Conservation (phyloP, 2,888 invertebrate genomes). For the Parnassius apollo region DNA sequence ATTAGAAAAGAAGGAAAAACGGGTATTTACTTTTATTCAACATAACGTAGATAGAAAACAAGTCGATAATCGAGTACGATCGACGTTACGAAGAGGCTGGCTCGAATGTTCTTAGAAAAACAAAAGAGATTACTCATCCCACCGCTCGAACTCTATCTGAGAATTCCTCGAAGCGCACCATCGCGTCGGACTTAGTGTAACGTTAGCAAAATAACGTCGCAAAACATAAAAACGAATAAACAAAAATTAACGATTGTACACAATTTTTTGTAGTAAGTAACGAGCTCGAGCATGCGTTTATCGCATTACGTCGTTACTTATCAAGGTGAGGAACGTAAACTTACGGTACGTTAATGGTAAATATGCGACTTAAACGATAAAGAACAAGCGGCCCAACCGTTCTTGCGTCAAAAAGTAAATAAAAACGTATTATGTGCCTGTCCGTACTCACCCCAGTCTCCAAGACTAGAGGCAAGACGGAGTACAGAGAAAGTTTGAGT, state of each 20-base stretch:
- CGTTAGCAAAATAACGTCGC: constrained; percentile 48
- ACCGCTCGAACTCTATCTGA: constrained; percentile 75
- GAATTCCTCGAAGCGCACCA: constrained; percentile 70
- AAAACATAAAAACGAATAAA: constrained; percentile 18
- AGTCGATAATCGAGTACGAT: constrained; percentile 62
- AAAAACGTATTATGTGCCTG: constrained; percentile 46
- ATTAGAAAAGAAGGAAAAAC: neutral
- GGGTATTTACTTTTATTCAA: constrained; percentile 9
- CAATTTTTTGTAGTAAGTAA: constrained; percentile 13
- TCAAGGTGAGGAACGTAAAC: constrained; percentile 14
- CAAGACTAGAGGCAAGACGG: constrained; percentile 73
- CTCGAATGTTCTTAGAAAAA: constrained; percentile 69
- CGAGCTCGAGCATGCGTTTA: constrained; percentile 15
- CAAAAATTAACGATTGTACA: constrained; percentile 22
- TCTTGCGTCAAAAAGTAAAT: constrained; percentile 32
- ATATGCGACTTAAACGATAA: constrained; percentile 12
- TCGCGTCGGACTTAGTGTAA: constrained; percentile 54
- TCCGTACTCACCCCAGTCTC: constrained; percentile 68
- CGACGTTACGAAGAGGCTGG: constrained; percentile 39
- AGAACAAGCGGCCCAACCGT: constrained; percentile 10
- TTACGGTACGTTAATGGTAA: constrained; percentile 14
- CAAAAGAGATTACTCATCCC: constrained; percentile 80
- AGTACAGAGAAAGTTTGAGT: constrained; percentile 81
- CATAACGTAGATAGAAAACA: constrained; percentile 43
- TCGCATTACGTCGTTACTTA: constrained; percentile 21